Evolutionary conservation across 2,113 vertebrate genomes (phyloP).

Genomic region (Oncorhynchus clarkii): DNA sequence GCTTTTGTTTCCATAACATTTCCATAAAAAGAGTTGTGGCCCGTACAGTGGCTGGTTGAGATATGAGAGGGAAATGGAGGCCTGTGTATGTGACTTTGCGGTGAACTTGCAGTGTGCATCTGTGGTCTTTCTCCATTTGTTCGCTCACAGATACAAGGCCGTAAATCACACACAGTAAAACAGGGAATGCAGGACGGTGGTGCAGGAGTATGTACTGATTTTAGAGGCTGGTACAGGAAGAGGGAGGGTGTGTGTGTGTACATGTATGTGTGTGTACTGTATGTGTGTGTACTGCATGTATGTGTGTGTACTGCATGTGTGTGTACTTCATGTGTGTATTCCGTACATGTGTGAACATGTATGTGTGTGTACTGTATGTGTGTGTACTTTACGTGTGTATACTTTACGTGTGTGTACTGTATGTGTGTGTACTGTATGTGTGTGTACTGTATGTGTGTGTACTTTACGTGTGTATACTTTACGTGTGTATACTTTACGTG

Average conservation of each 20-base stretch:
- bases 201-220: constrained; percentile 53
- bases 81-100: constrained; percentile 75
- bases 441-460: no score
- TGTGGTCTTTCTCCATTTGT: constrained; percentile 79
- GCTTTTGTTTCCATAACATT: constrained; percentile 79
- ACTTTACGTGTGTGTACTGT: no score
- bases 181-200: constrained; percentile 64
- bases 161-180: constrained; percentile 90
- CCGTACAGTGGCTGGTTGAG: background rate
- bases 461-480: background rate
- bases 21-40: constrained; percentile 74
- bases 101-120: constrained; percentile 86
- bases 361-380: background rate
- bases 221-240: constrained; percentile 41
- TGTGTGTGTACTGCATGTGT: no score
- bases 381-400: background rate
- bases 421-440: background rate
- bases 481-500: background rate
- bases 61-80: background rate
- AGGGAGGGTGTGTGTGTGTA: constrained; percentile 8
- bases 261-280: background rate
- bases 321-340: no score
- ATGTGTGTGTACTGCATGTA: background rate
- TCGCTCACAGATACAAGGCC: constrained; percentile 73
- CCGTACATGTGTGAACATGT: constrained; percentile 19